Percentiles rank a stretch among this genome's conserved stretches.
Evolutionary conservation across 2,113 vertebrate species (phyloP).

Genomic region (Ginglymostoma cirratum): DNA sequence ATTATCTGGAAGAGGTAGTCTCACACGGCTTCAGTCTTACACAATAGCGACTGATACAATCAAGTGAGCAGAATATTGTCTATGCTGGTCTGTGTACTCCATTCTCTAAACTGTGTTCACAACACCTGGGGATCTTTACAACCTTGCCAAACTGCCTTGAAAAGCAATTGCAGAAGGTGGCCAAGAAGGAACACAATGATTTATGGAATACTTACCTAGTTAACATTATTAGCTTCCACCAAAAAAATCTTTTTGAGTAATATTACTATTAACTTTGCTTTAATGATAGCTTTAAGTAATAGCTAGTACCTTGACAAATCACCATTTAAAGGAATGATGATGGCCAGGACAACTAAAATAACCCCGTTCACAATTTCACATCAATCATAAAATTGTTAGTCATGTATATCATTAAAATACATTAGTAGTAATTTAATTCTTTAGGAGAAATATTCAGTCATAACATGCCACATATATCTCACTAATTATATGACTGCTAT

Average conservation of each 20-base stretch:
- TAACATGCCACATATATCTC: not conserved
- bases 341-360: not conserved
- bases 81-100: not conserved
- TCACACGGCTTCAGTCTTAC: not conserved
- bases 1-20: not conserved
- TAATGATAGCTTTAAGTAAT: not conserved
- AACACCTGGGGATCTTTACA: not conserved
- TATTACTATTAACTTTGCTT: conserved; percentile 6
- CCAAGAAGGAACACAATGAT: not conserved
- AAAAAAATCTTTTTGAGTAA: not conserved
- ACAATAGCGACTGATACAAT: not conserved
- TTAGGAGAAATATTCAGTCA: not conserved
- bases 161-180: not conserved
- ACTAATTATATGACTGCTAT: not conserved
- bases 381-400: not conserved
- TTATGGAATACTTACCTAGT: not conserved
- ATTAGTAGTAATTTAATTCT: not conserved
- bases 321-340: not conserved
- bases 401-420: not conserved
- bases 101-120: not conserved
- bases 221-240: not conserved
- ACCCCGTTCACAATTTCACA: not conserved
- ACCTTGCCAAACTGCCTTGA: not conserved
- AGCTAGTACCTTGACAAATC: conserved; percentile 11
- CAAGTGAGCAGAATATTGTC: not conserved